Evolutionary conservation across 2,113 vertebrate genomes (phyloP).

Genomic region (Maccullochella peelii): DNA sequence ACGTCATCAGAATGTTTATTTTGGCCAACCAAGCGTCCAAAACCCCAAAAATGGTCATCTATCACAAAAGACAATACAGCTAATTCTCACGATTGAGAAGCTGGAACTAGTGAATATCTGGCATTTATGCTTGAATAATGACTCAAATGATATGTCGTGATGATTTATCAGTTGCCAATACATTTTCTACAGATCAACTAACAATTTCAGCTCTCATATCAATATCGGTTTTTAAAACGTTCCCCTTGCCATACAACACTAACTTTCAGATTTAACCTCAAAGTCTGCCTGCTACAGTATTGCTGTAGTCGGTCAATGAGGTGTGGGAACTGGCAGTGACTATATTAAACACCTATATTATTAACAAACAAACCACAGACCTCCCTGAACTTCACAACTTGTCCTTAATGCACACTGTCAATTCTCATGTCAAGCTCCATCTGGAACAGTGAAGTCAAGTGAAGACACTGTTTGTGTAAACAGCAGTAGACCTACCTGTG

Average conservation of each 20-base stretch:
- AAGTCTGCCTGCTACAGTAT: background rate
- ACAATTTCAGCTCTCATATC: background rate
- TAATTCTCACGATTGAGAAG: background rate
- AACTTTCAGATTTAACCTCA: constrained; percentile 31
- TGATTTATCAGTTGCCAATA: background rate
- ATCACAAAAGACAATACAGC: background rate
- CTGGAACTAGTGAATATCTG: background rate
- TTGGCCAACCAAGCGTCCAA: background rate
- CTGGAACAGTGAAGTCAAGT: background rate
- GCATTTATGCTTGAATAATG: background rate
- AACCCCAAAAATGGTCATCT: background rate
- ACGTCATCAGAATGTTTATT: too few species aligned
- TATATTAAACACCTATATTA: background rate
- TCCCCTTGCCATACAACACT: background rate
- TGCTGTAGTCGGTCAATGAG: constrained; percentile 10
- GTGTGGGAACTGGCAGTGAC: background rate
- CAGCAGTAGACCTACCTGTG: constrained; percentile 87
- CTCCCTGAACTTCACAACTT: background rate
- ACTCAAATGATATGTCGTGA: background rate
- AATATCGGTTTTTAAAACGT: background rate
- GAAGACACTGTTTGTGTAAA: background rate
- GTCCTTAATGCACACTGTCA: background rate
- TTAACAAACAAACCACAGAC: background rate
- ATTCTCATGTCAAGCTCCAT: background rate
- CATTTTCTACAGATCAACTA: background rate